Conservation (phyloP, 2,888 invertebrate species). For the Empis livida region DNA sequence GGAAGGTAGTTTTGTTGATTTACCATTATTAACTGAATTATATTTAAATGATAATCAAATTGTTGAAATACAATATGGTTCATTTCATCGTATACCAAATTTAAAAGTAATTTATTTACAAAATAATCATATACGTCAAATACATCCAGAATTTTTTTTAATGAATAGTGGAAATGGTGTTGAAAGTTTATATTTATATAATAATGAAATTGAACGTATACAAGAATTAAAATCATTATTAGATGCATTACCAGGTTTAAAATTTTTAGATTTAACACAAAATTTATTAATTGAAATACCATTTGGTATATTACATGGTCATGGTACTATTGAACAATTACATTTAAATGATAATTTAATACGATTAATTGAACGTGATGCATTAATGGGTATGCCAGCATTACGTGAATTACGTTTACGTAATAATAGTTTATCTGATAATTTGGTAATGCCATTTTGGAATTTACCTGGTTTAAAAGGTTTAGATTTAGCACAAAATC, state of each 20-base stretch:
- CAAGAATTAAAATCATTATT: constrained; percentile 60
- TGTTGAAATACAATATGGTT: constrained; percentile 61
- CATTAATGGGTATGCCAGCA: constrained; percentile 72
- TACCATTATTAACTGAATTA: constrained; percentile 53
- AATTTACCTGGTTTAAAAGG: constrained; percentile 74
- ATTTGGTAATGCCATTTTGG: constrained; percentile 66
- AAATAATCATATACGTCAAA: constrained; percentile 58
- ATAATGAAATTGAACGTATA: constrained; percentile 64
- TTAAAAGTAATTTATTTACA: constrained; percentile 62
- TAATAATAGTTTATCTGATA: constrained; percentile 69
- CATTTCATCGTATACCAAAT: constrained; percentile 65
- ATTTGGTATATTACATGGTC: constrained; percentile 64
- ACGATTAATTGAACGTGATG: constrained; percentile 60
- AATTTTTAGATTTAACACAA: constrained; percentile 64
- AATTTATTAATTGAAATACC: constrained; percentile 67
- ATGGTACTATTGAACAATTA: constrained; percentile 64
- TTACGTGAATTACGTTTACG: constrained; percentile 66
- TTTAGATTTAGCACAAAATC: constrained; percentile 65
- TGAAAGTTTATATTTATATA: constrained; percentile 62
- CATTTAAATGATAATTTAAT: constrained; percentile 70
- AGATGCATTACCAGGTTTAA: constrained; percentile 62
- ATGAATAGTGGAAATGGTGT: constrained; percentile 60
- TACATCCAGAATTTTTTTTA: constrained; percentile 71
- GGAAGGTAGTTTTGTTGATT: constrained; percentile 69
- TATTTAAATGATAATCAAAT: constrained; percentile 60